These are phyloP conservation scores for Rafetus swinhoei DNA, from an alignment of 2,113 vertebrate genomes.

Conservation along the genomic window DNA sequence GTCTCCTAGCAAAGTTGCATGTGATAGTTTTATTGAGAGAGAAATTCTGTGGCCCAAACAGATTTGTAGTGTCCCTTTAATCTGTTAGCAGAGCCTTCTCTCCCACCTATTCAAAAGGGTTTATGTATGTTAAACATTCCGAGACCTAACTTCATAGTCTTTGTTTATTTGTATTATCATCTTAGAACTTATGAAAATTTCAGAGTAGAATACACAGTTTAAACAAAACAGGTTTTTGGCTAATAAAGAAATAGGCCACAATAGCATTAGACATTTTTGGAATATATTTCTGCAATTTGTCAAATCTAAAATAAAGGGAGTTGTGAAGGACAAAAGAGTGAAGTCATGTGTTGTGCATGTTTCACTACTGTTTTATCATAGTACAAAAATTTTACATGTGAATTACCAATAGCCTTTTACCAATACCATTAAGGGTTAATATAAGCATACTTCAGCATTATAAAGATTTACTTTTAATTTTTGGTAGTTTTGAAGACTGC, in stretches of 20 bases:
- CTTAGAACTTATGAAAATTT: not conserved
- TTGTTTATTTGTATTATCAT: not conserved
- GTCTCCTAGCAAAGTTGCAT: fast-evolving
- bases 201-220: not conserved
- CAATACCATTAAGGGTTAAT: not conserved
- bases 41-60: not conserved
- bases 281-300: not conserved
- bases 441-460: fast-evolving
- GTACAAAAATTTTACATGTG: not conserved
- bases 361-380: not conserved
- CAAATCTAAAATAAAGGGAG: not conserved
- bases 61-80: not conserved
- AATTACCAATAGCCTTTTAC: not conserved
- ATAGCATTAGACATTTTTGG: not conserved
- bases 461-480: conserved; percentile 4
- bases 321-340: not conserved
- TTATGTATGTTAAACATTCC: not conserved
- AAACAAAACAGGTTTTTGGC: not conserved
- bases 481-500: not conserved
- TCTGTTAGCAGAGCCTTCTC: not conserved
- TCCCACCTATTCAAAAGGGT: not conserved
- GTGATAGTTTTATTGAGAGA: conserved; percentile 3
- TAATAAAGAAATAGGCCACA: not conserved
- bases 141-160: not conserved
- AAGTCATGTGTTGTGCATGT: not conserved